phyloP scores from a whole-genome alignment of 2,888 invertebrate species.

The Dichetophora obliterata region DNA sequence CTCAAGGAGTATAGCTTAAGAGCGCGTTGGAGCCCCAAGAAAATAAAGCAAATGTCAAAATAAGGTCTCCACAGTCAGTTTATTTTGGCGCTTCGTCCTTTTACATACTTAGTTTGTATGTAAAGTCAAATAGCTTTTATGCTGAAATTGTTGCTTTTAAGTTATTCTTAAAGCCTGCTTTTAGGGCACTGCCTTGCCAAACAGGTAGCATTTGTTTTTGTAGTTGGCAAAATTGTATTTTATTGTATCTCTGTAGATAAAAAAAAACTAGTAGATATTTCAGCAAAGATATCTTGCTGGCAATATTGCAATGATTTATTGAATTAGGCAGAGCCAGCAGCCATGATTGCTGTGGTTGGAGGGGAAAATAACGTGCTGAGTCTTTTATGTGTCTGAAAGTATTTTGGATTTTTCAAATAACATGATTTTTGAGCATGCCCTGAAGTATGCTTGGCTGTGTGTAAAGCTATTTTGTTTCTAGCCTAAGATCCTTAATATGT shows the following conservation, averaged over 20 bases:
- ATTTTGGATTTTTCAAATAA: neutral
- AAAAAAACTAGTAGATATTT: constrained; percentile 4
- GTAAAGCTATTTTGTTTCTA: neutral
- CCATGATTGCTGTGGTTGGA: neutral
- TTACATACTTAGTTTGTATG: too few species aligned
- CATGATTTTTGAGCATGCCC: neutral
- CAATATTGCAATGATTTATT: constrained; percentile 34
- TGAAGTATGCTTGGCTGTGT: constrained; percentile 3
- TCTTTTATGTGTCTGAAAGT: neutral
- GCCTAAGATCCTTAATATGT: neutral
- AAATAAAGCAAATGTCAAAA: neutral
- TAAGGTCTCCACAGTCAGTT: constrained; percentile 24
- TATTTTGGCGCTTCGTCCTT: constrained; percentile 25
- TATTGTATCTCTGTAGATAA: neutral
- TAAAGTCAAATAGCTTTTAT: too few species aligned
- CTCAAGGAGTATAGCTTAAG: neutral
- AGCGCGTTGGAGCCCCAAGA: neutral
- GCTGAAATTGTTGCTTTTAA: too few species aligned
- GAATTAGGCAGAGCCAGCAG: constrained; percentile 12
- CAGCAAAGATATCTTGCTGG: neutral
- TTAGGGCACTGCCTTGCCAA: neutral
- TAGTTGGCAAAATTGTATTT: constrained; percentile 16
- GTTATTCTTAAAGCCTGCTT: too few species aligned
- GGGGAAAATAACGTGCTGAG: neutral
- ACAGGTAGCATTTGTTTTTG: constrained; percentile 31